phyloP scores from a whole-genome alignment of 2,797 vertebrate species.

The Tokudaia tokunoshimensis region DNA sequence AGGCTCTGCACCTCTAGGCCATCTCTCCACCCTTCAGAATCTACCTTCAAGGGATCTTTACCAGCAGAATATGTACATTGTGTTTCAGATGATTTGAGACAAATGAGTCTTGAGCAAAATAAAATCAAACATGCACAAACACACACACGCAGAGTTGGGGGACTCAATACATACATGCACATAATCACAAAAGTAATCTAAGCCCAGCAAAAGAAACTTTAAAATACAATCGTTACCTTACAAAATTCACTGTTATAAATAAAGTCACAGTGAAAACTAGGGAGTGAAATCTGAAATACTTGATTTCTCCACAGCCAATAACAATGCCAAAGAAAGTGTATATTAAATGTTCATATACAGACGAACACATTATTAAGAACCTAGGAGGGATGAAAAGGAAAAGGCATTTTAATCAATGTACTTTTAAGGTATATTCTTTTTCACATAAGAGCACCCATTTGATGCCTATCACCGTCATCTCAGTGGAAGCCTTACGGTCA shows the following conservation, averaged over 20 bases:
- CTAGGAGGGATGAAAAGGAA: conserved; percentile 66
- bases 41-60: background rate
- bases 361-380: conserved; percentile 73
- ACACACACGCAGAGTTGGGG: background rate
- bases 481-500: background rate
- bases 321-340: conserved; percentile 81
- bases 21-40: background rate
- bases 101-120: conserved; percentile 21
- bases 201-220: conserved; percentile 39
- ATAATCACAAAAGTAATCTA: background rate
- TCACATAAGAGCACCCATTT: background rate
- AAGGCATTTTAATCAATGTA: background rate
- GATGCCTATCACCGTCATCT: background rate
- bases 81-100: background rate
- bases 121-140: background rate
- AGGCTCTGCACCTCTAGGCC: background rate
- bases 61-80: background rate
- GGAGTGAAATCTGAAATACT: conserved; percentile 38
- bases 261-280: conserved; percentile 55
- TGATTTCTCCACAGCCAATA: conserved; percentile 75
- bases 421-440: conserved; percentile 28
- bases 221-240: conserved; percentile 76
- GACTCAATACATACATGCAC: background rate
- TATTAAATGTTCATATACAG: conserved; percentile 71
- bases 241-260: conserved; percentile 67